A percentile compares a stretch with the other conserved stretches of the same genome.
Evolutionary conservation across 2,113 vertebrate species (phyloP).

Genomic region (Dicaeum eximium): DNA sequence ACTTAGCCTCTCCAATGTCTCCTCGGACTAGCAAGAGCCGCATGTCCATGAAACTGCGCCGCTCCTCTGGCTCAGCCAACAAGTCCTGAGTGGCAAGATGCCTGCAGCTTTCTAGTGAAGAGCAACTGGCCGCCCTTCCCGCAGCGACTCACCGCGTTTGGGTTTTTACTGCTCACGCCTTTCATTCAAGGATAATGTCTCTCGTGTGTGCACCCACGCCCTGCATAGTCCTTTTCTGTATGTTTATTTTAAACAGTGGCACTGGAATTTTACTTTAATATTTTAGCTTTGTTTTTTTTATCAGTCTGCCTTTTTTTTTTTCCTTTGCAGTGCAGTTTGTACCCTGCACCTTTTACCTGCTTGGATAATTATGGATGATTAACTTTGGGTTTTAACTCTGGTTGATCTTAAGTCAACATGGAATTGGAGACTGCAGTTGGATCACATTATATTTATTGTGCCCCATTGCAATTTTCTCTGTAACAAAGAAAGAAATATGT

Average conservation of each 20-base stretch:
- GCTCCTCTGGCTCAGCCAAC: constrained; percentile 96
- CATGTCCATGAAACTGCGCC: constrained; percentile 98
- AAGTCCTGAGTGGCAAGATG: constrained; percentile 81
- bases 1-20: constrained; percentile 94
- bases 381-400: constrained; percentile 54
- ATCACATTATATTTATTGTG: constrained; percentile 71
- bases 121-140: background rate
- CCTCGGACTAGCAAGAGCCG: constrained; percentile 98
- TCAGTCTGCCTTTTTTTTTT: background rate
- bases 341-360: constrained; percentile 57
- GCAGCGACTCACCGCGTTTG: background rate
- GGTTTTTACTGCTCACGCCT: background rate
- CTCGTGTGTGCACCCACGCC: background rate
- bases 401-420: constrained; percentile 46
- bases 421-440: constrained; percentile 61
- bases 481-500: constrained; percentile 62
- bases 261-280: constrained; percentile 73
- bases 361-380: constrained; percentile 33
- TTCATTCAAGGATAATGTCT: background rate
- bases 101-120: constrained; percentile 6
- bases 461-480: constrained; percentile 58
- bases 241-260: constrained; percentile 70
- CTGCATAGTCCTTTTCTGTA: constrained; percentile 20
- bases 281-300: constrained; percentile 65
- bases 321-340: constrained; percentile 30